Percentiles rank a stretch among this genome's conserved stretches.
Evolutionary conservation across 2,113 vertebrate genomes (phyloP).

Genomic region (Chaetorhynchus papuensis): DNA sequence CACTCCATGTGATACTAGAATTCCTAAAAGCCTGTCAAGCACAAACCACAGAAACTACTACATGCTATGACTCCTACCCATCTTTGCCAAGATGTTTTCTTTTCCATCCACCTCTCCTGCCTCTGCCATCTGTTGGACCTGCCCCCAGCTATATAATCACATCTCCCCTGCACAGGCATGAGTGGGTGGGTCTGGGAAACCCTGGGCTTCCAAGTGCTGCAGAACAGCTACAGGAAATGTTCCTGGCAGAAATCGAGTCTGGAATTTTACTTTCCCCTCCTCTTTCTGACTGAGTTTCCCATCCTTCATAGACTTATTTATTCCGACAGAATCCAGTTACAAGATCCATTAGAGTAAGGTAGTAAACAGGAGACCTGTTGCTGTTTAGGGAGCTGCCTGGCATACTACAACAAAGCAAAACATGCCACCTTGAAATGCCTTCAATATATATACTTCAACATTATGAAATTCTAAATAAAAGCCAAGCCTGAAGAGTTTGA

Average conservation of each 20-base stretch:
- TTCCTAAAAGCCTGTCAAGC: neutral
- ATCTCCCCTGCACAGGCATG: neutral
- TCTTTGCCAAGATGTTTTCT: neutral
- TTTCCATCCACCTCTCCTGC: neutral
- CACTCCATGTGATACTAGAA: neutral
- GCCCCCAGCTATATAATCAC: neutral
- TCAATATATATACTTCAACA: neutral
- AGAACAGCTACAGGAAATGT: neutral
- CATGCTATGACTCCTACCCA: neutral
- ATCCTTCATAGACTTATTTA: neutral
- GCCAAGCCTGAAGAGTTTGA: neutral
- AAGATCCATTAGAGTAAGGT: neutral
- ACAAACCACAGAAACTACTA: neutral
- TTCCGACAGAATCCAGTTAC: neutral
- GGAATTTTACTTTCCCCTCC: neutral
- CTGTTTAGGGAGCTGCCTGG: neutral
- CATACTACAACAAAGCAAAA: neutral
- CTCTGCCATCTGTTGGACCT: neutral
- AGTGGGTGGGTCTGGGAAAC: neutral
- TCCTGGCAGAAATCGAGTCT: neutral
- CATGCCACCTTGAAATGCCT: neutral
- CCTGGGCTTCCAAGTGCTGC: neutral
- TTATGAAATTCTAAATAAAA: conserved; percentile 9
- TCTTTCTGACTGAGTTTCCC: neutral
- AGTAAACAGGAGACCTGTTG: neutral